Base-by-base conservation (phyloP, 2,113 vertebrate genomes). In the Amia ocellicauda region DNA sequence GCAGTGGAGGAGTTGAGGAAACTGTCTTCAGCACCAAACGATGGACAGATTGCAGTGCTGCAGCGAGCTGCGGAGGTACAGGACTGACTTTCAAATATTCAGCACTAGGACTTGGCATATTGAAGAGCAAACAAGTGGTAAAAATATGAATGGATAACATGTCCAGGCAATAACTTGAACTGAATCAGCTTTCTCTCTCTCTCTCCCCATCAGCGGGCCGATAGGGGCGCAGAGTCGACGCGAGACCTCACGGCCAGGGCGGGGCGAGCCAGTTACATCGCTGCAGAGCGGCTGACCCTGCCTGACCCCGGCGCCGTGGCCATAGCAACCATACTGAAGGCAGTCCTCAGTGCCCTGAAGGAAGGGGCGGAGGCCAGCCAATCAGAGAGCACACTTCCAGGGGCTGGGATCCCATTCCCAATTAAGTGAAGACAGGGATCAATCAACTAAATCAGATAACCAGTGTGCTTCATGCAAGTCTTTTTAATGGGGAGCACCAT, bases 241-340 rank as follows among this genome's bases (percentile, higher is more conserved):
- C 85, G 75, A 63, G 14, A 82, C 63, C 93, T 99, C 78, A 82
- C 82, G 8, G 95, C 96, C 0, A 90, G 70, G 13, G 95, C 92
- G 0, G 96, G 96, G n/a, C 84, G 96, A 56, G 95, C 96, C 69
- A 98, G 95, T 71, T 99, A 98, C 62, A 87, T 98, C 69, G 81
- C 88, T 1, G 89, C 91, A 0, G 81, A 90, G 0, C 72, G 58
- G 1, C 76, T 96, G 54, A 91, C 85, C 2, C 85, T 88, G 72
- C 94, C 93, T 0, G 95, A 99, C 72, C 93, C 96, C 0, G 96
- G 96, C 0, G 95, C 95, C 0, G 87, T 93, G 70, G 95, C 94
- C 0, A 83, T 74, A 0, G 91, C 93, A 0, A 80, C 90, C 5
- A 85, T 97, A 63, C 78, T 98, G 13, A 74, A 69, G 1, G 89